Evolutionary conservation across 2,113 vertebrate genomes (phyloP), one percentile per base, ranked within the genome.

Genomic region (Myotis lucifugus): DNA sequence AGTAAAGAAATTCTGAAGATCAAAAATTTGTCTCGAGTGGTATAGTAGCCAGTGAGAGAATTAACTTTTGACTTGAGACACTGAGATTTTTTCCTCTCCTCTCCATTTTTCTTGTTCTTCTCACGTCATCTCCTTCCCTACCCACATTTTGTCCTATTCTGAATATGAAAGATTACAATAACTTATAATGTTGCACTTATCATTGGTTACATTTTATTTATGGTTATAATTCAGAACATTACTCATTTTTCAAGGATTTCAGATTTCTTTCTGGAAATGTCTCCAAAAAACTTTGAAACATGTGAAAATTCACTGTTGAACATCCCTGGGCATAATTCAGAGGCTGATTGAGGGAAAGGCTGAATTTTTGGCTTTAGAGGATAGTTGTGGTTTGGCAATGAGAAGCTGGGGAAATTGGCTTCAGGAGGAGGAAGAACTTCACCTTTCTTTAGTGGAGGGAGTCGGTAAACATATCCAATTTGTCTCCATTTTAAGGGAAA

Each of bases 321-420:
- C 1, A 61, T 93, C 96, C 97, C 98, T 2, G 98, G 98, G 86
- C 98, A 98, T 19, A 42, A 98, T 64, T 96, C 78, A 29, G 96
- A 96, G 84, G 34, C 2, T 37, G 86, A 66, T 13, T 98, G 84
- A 61, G 98, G 97, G 73, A 98, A 98, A 64, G 84, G 64, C 3
- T 48, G 85, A 87, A 46, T 48, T 91, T 94, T 73, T 95, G 17
- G 40, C 0, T 29, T 77, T 74, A 4, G 70, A 73, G 37, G 40
- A 21, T 19, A 18, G 4, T 94, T 74, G 34, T 7, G 84, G 14
- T 54, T 52, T 72, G 83, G 73, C 46, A 73, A 74, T n/a, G 84
- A 93, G 64, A 84, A 73, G n/a, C 70, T 81, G 86, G 69, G 69
- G 66, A 98, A 98, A 32, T 98, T 97, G 84, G 95, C 93, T 66